A percentile compares a stretch with the other conserved stretches of the same genome.
These are phyloP conservation scores for Seriola dumerili DNA, from an alignment of 2,113 vertebrate genomes.

Conservation along the genomic window DNA sequence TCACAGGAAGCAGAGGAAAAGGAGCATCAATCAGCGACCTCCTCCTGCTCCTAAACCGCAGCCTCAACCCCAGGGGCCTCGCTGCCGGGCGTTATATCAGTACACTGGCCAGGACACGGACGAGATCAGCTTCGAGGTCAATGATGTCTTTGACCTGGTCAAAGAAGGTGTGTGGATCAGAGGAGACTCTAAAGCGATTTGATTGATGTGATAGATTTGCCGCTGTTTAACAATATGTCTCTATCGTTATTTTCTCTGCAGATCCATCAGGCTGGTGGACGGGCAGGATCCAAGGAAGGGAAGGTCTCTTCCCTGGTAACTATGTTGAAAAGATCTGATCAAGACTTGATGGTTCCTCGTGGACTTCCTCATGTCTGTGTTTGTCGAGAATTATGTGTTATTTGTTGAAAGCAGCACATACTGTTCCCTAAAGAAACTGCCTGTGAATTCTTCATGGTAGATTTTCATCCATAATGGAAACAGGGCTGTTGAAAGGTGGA, in stretches of 20 bases:
- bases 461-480: constrained; percentile 8
- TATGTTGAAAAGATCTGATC: constrained; percentile 97
- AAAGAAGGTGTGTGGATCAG: constrained; percentile 87
- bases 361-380: neutral
- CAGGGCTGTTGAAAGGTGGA: neutral
- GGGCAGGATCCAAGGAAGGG: constrained; percentile 89
- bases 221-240: neutral
- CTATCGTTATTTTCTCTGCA: constrained; percentile 58
- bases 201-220: neutral
- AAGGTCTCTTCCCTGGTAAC: constrained; percentile 97
- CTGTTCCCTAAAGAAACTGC: constrained; percentile 8
- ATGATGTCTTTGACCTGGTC: constrained; percentile 91
- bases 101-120: constrained; percentile 94
- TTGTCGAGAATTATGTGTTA: constrained; percentile 4
- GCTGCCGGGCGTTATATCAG: constrained; percentile 92
- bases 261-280: constrained; percentile 97
- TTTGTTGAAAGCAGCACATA: constrained; percentile 13
- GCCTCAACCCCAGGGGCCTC: constrained; percentile 79
- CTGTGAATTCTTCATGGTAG: constrained; percentile 11
- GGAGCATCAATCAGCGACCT: constrained; percentile 88
- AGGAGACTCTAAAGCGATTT: neutral
- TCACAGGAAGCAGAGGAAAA: constrained; percentile 90
- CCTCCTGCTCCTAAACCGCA: constrained; percentile 90
- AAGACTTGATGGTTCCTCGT: neutral
- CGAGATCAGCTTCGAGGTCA: constrained; percentile 93